Evolutionary conservation across 2,888 invertebrate genomes (phyloP).

Genomic region (Sminthurides aquaticus): DNA sequence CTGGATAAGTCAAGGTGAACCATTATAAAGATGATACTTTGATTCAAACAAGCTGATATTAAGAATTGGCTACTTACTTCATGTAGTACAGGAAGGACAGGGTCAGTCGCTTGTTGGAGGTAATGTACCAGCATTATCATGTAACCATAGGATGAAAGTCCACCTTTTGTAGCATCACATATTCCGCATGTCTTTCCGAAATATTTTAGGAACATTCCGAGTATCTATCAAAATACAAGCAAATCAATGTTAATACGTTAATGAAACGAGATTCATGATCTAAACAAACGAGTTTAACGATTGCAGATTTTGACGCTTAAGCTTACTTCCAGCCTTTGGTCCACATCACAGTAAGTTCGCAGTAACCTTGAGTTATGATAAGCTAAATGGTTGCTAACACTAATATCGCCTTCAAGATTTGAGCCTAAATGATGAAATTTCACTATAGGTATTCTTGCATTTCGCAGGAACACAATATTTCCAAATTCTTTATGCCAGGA

Average conservation of each 20-base stretch:
- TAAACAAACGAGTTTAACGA: not conserved
- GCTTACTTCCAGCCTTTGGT: constrained; percentile 49
- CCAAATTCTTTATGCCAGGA: constrained; percentile 35
- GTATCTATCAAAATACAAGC: constrained; percentile 42
- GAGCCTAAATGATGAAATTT: constrained; percentile 51
- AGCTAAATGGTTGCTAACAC: constrained; percentile 55
- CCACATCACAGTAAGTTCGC: constrained; percentile 51
- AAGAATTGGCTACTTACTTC: no score
- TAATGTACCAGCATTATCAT: constrained; percentile 55
- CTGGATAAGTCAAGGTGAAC: no score
- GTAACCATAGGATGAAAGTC: constrained; percentile 57
- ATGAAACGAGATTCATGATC: not conserved
- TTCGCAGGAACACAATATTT: constrained; percentile 48
- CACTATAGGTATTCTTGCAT: constrained; percentile 57
- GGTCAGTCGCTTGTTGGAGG: constrained; percentile 53
- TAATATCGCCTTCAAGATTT: constrained; percentile 54
- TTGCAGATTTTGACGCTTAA: not conserved
- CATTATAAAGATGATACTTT: no score
- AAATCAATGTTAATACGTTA: not conserved
- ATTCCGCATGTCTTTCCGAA: constrained; percentile 55
- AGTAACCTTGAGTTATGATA: constrained; percentile 53
- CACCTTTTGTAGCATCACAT: constrained; percentile 56
- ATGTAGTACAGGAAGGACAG: constrained; percentile 56
- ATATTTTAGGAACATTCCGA: constrained; percentile 53
- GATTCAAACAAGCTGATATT: no score